A percentile compares a stretch with the other conserved stretches of the same genome.
Conservation (phyloP, 2,113 vertebrate genomes). For the Xenopus tropicalis region DNA sequence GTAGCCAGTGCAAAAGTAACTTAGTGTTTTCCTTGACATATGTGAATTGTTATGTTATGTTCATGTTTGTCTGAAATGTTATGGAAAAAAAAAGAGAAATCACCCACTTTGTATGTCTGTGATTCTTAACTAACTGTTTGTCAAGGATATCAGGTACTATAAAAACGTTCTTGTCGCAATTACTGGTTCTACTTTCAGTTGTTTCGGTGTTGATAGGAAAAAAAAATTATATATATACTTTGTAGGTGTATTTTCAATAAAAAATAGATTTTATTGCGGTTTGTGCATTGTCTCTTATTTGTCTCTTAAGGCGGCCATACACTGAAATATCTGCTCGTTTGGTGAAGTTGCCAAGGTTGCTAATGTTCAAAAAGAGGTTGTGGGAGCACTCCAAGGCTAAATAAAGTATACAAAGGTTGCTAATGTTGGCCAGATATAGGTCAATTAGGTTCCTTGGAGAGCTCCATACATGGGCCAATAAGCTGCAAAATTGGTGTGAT, state of each 20-base stretch:
- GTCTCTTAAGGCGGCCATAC: no score
- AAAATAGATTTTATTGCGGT: slow-evolving; percentile 35
- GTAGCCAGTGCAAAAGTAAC: slow-evolving; percentile 64
- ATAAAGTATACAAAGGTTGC: no score
- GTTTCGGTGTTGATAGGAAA: slow-evolving; percentile 56
- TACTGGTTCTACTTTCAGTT: slow-evolving; percentile 52
- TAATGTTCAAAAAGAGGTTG: no score
- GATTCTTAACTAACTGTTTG: slow-evolving; percentile 67
- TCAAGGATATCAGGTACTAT: slow-evolving; percentile 61
- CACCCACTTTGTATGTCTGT: slow-evolving; percentile 48
- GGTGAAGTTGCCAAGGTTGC: no score
- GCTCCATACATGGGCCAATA: no score
- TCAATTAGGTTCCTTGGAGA: no score
- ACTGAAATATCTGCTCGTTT: no score
- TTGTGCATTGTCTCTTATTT: background rate
- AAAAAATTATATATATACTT: slow-evolving; percentile 56
- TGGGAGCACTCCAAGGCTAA: no score
- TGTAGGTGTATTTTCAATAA: slow-evolving; percentile 81
- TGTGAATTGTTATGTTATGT: slow-evolving; percentile 61
- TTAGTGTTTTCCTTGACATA: slow-evolving; percentile 53
- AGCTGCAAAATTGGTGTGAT: no score
- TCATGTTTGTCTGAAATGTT: slow-evolving; percentile 58
- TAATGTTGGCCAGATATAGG: no score
- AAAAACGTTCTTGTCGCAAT: slow-evolving; percentile 54
- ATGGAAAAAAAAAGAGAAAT: slow-evolving; percentile 55